A percentile compares a stretch with the other conserved stretches of the same genome.
Conservation (phyloP, 2,113 vertebrate genomes). For the Elephantulus edwardii region DNA sequence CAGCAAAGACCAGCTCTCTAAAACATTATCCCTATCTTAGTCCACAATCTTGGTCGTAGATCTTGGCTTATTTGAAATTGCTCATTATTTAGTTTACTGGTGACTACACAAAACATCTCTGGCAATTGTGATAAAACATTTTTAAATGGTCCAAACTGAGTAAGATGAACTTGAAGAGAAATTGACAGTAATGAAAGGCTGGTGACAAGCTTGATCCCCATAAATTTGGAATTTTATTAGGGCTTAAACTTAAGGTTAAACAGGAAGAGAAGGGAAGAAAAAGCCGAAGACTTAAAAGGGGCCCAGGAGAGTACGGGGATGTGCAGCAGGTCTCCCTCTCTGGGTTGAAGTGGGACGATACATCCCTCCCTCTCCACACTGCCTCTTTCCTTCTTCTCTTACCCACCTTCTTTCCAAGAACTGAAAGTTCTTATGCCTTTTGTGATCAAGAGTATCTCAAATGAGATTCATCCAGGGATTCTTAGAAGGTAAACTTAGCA, state of each 20-base stretch:
- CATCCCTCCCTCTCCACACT: neutral
- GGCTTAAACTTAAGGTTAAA: conserved; percentile 77
- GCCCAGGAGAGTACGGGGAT: neutral
- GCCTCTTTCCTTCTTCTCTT: neutral
- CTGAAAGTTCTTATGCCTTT: neutral
- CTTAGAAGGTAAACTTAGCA: neutral
- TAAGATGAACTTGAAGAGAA: conserved; percentile 68
- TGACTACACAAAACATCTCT: neutral
- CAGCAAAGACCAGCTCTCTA: neutral
- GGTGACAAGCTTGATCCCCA: conserved; percentile 79
- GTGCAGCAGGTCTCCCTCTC: neutral
- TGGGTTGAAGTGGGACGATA: neutral
- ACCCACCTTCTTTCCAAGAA: neutral
- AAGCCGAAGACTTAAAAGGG: conserved; percentile 42
- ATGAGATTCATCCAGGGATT: neutral
- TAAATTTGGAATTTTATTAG: conserved; percentile 81
- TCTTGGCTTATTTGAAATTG: conserved; percentile 51
- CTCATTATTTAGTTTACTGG: conserved; percentile 7
- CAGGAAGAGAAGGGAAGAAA: conserved; percentile 60
- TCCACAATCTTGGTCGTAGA: neutral
- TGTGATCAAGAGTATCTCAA: neutral
- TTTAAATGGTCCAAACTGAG: conserved; percentile 57
- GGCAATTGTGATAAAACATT: conserved; percentile 46
- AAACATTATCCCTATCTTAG: neutral
- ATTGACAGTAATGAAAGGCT: conserved; percentile 72